Evolutionary conservation across 2,113 vertebrate species (phyloP).

Genomic region (Furnarius figulus): DNA sequence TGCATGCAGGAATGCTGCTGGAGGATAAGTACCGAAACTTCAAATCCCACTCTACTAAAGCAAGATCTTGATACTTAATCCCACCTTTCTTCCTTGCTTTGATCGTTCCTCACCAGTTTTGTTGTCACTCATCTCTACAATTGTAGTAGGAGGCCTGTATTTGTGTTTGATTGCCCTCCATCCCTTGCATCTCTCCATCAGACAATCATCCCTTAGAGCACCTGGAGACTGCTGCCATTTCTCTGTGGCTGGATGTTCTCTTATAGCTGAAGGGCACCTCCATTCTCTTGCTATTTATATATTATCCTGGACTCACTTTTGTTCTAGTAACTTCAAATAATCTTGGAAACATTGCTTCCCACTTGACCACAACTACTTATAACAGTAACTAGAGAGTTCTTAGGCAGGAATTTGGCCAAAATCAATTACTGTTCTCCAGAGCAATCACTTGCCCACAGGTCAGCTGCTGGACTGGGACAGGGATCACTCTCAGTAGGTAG

Average conservation of each 20-base stretch:
- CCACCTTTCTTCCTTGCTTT: background rate
- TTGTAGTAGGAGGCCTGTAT: background rate
- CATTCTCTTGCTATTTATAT: background rate
- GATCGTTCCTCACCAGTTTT: background rate
- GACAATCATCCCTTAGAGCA: background rate
- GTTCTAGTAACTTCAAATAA: background rate
- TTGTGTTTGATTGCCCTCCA: background rate
- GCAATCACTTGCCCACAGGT: background rate
- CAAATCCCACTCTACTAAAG: background rate
- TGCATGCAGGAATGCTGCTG: background rate
- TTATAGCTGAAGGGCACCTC: background rate
- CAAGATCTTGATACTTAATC: background rate
- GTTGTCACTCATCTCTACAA: background rate
- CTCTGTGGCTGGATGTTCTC: background rate
- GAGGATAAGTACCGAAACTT: background rate
- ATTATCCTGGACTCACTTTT: background rate
- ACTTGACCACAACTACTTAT: background rate
- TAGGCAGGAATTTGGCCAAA: background rate
- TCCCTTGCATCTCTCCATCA: background rate
- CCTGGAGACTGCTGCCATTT: background rate
- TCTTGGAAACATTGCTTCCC: background rate
- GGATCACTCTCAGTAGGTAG: background rate
- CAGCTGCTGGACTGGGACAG: background rate
- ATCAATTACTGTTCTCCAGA: background rate
- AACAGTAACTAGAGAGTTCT: background rate